Percentiles rank a stretch among this genome's conserved stretches.
phyloP scores from a whole-genome alignment of 2,113 vertebrate species.

The Serinus canaria region DNA sequence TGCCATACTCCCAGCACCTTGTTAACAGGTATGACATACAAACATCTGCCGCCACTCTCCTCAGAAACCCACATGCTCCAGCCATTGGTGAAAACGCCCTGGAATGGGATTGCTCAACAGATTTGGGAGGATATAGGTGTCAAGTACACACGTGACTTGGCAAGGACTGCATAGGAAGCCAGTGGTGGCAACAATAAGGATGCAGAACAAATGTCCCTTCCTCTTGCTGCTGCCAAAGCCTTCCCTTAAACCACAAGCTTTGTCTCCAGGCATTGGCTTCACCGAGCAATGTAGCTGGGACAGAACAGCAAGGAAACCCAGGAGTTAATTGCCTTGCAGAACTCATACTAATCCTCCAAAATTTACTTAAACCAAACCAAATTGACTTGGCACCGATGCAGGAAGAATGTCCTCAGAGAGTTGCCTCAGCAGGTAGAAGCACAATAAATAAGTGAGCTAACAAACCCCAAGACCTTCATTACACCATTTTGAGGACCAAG shows the following conservation, averaged over 20 bases:
- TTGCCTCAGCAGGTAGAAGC: background rate
- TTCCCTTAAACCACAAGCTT: background rate
- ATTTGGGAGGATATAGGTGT: background rate
- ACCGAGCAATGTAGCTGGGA: fast-evolving
- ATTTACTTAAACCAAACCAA: background rate
- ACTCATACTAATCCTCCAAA: background rate
- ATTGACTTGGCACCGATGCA: background rate
- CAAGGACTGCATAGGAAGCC: background rate
- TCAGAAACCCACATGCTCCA: background rate
- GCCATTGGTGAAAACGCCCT: background rate
- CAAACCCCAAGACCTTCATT: background rate
- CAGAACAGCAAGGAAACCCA: background rate
- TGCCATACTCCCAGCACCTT: background rate
- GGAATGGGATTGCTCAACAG: background rate
- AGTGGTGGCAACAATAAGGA: background rate
- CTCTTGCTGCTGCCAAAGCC: background rate
- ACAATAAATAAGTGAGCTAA: background rate
- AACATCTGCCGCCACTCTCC: background rate
- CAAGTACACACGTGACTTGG: background rate
- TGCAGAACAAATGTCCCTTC: background rate
- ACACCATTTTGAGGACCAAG: background rate
- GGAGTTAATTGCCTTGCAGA: background rate
- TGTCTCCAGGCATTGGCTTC: background rate
- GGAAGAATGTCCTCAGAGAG: background rate
- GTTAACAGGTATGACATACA: conserved; percentile 14